These are phyloP conservation scores for Drosophila pruinosa DNA, from an alignment of 1,140 invertebrate species.

Conservation along the genomic window DNA sequence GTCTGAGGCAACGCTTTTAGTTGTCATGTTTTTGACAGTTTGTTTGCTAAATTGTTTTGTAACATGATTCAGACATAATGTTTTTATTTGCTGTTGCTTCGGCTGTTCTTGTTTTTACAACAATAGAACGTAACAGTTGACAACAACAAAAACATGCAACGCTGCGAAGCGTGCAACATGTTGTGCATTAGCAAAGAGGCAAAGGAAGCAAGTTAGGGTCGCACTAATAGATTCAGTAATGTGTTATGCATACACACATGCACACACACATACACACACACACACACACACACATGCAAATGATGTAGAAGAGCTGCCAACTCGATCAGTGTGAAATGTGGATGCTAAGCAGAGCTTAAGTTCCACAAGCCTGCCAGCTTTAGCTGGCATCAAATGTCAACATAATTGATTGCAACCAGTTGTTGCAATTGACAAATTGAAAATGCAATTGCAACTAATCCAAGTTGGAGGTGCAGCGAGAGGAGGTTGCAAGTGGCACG, in stretches of 20 bases:
- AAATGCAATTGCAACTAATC: slow-evolving; percentile 41
- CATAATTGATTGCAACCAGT: slow-evolving; percentile 1
- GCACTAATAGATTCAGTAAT: not conserved
- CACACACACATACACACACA: not conserved
- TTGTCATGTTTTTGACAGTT: slow-evolving; percentile 80
- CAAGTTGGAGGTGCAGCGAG: not conserved
- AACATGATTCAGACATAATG: slow-evolving; percentile 72
- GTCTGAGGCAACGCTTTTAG: slow-evolving; percentile 66
- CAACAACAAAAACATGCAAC: slow-evolving; percentile 34
- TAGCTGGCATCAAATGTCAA: too few species aligned
- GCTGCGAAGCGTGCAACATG: slow-evolving; percentile 49
- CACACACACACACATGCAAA: not conserved
- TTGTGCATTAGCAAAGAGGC: slow-evolving; percentile 33
- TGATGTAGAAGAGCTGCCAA: not conserved
- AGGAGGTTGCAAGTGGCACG: slow-evolving; percentile 12
- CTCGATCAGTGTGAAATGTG: not conserved
- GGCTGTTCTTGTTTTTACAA: slow-evolving; percentile 25
- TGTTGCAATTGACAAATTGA: slow-evolving; percentile 40
- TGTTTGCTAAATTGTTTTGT: slow-evolving; percentile 79
- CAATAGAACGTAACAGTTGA: slow-evolving; percentile 37
- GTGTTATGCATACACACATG: slow-evolving; percentile 6
- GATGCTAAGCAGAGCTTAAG: not conserved
- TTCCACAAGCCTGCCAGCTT: too few species aligned
- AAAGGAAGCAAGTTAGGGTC: not conserved
- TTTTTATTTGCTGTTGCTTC: slow-evolving; percentile 29